Conservation (phyloP, 2,888 invertebrate genomes). For the Melolontha melolontha region DNA sequence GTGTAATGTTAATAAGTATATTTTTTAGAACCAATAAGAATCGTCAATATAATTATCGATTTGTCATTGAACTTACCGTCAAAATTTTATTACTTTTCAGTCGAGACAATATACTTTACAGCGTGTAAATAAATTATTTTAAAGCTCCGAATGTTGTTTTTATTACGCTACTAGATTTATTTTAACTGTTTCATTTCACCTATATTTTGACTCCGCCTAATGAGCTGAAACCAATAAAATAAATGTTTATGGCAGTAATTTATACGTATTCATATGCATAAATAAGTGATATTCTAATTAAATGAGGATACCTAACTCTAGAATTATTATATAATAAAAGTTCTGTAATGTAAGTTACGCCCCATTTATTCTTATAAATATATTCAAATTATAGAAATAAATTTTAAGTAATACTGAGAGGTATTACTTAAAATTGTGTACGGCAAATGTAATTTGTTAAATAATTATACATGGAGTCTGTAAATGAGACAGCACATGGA, state of each 20-base stretch:
- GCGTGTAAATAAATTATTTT: constrained; percentile 32
- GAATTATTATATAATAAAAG: constrained; percentile 18
- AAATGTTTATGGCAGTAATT: constrained; percentile 32
- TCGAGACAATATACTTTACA: constrained; percentile 25
- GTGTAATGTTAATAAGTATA: constrained; percentile 13
- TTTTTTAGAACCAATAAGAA: constrained; percentile 18
- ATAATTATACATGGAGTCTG: too few species aligned
- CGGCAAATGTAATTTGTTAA: too few species aligned
- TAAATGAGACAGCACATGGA: too few species aligned
- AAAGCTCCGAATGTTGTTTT: too few species aligned
- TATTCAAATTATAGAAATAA: too few species aligned
- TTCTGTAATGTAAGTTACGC: background rate
- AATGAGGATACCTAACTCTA: constrained; percentile 16
- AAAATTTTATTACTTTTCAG: constrained; percentile 17
- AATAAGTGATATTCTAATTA: constrained; percentile 35
- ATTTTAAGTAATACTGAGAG: too few species aligned
- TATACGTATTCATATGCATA: constrained; percentile 30
- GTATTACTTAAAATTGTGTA: too few species aligned
- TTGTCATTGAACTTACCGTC: constrained; percentile 29
- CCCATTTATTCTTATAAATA: too few species aligned
- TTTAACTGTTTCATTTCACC: constrained; percentile 14
- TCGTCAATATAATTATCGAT: constrained; percentile 20
- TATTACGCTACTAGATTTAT: background rate
- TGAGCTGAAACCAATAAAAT: constrained; percentile 35
- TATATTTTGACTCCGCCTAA: constrained; percentile 34